A percentile compares a stretch with the other conserved stretches of the same genome.
These are phyloP conservation scores for Egretta garzetta DNA, from an alignment of 2,113 vertebrate genomes.

Conservation along the genomic window DNA sequence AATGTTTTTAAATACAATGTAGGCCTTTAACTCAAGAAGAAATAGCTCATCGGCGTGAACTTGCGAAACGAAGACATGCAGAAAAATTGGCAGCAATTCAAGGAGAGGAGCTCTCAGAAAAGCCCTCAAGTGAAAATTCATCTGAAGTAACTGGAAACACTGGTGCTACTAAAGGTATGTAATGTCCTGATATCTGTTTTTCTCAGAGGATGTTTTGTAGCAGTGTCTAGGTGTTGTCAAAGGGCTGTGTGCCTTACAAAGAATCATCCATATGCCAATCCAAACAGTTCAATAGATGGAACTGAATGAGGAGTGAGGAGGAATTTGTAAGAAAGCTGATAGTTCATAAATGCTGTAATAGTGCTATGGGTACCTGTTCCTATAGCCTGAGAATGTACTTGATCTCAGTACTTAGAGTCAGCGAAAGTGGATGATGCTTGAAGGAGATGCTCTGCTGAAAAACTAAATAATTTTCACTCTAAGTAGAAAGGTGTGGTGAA, in stretches of 20 bases:
- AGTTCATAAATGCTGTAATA: background rate
- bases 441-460: background rate
- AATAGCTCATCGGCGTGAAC: conserved; percentile 84
- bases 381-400: background rate
- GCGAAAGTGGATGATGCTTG: background rate
- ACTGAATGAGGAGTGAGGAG: background rate
- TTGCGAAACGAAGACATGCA: conserved; percentile 83
- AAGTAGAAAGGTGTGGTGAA: background rate
- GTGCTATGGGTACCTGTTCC: background rate
- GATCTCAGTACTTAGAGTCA: background rate
- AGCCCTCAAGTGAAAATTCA: background rate
- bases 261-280: fast-evolving
- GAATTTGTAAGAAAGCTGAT: background rate
- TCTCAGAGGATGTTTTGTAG: background rate
- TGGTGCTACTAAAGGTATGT: conserved; percentile 64
- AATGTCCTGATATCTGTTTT: background rate
- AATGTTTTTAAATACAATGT: background rate
- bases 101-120: conserved; percentile 38
- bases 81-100: conserved; percentile 80
- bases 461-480: background rate
- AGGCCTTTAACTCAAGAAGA: conserved; percentile 92
- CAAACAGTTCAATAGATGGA: background rate
- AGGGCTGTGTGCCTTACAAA: background rate
- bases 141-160: background rate
- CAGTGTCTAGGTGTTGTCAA: background rate